Percentiles rank a stretch among this genome's conserved stretches.
These are phyloP conservation scores for Xerus rutilus DNA, from an alignment of 2,797 vertebrate species.

Conservation along the genomic window DNA sequence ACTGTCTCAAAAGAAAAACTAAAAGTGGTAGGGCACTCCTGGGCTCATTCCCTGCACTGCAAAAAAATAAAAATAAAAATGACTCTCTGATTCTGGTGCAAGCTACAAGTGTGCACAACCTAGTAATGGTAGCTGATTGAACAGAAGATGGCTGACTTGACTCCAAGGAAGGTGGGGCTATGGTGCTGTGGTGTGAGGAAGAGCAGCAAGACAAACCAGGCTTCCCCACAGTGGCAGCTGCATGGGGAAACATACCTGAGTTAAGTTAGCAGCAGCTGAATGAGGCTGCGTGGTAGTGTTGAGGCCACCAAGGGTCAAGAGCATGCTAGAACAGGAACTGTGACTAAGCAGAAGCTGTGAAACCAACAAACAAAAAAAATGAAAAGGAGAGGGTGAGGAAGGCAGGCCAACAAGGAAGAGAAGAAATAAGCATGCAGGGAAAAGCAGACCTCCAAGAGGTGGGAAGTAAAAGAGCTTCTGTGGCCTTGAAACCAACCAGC, in stretches of 20 bases:
- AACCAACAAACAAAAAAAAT: neutral
- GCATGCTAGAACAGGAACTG: neutral
- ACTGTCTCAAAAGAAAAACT: no score
- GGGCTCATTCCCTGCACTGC: no score
- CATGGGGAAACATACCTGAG: neutral
- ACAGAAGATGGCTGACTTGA: neutral
- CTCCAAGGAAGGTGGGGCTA: neutral
- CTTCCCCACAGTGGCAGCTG: neutral
- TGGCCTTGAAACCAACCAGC: no score
- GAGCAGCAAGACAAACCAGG: neutral
- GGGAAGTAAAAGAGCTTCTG: neutral
- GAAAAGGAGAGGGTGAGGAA: neutral
- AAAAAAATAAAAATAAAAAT: no score
- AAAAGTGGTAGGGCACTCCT: no score
- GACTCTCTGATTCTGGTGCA: neutral
- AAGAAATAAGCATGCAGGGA: neutral
- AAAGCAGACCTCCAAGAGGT: neutral
- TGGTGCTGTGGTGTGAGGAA: neutral
- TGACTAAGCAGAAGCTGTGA: neutral
- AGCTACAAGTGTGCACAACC: neutral
- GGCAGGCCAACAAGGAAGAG: neutral
- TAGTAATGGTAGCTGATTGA: neutral
- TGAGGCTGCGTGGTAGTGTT: rapidly evolving
- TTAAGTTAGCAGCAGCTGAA: neutral
- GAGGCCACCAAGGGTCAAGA: neutral